Evolutionary conservation across 2,888 invertebrate genomes (phyloP), one percentile per base, ranked within the genome.

Genomic region (Choreutis nemorana): DNA sequence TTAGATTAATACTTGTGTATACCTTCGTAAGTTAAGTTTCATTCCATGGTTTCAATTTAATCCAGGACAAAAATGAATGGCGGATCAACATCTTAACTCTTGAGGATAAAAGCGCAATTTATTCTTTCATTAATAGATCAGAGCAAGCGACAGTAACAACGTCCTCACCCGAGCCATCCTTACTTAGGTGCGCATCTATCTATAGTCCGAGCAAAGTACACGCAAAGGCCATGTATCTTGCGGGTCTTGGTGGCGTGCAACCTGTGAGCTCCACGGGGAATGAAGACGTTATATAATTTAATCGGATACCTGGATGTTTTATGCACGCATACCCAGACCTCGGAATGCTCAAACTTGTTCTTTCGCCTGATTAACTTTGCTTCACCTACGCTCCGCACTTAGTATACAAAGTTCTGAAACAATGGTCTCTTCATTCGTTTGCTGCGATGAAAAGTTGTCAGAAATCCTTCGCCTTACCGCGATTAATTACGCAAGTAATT

Each of bases 261-360:
- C 61, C 58, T 64, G 68, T 67, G 59, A 61, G 62, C 70, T 51
- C 70, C 66, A 50, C 63, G 48, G 68, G 70, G 73, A 78, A 77
- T 77, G 67, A 72, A 78, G 77, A 75, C 67, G 66, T 77, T 73
- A 68, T 71, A 73, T 78, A 71, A 75, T 75, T 73, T 75, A 75
- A 70, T 70, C 66, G 59, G 68, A 72, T 63, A 59, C 56, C 55
- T 45, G 56, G 48, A 64, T 64, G 59, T 55, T 68, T 70, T 66
- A 71, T 68, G 63, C 44, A 63, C 57, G 58, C 58, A 50, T 50
- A 52, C 54, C 43, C 49, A 49, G 51, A 50, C 38, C 45, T 39
- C 35, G 49, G 48, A 54, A 56, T 43, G 43, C 37, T 41, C 23
- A 30, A 35, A 35, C 35, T 35, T 33, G 35, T 35, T 35, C 26